Evolutionary conservation across 2,797 vertebrate species (phyloP).

Genomic region (Phrynocephalus vlangalii): DNA sequence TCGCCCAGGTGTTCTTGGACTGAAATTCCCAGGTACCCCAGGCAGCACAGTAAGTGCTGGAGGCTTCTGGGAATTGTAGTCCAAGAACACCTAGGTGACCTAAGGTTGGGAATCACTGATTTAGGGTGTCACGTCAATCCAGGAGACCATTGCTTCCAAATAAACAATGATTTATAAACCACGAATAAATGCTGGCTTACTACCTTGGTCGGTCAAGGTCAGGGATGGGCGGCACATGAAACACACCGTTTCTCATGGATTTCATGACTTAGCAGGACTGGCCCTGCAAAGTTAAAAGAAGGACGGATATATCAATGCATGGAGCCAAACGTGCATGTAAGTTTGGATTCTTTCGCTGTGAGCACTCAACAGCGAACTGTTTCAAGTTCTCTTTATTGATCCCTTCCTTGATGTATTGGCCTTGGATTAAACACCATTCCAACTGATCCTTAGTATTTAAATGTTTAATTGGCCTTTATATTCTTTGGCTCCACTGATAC

Average conservation of each 20-base stretch:
- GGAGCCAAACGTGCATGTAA: background rate
- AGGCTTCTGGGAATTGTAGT: too few species aligned
- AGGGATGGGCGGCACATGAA: too few species aligned
- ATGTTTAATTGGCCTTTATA: background rate
- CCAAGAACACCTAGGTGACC: too few species aligned
- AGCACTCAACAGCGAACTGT: background rate
- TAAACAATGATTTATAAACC: background rate
- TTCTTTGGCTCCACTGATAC: background rate
- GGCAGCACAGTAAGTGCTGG: too few species aligned
- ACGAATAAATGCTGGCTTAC: background rate
- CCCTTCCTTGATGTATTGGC: background rate
- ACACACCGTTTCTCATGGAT: too few species aligned
- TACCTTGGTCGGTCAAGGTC: too few species aligned
- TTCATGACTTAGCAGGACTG: too few species aligned
- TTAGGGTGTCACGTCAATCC: background rate
- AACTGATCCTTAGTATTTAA: background rate
- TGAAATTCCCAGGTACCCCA: too few species aligned
- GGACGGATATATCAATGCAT: background rate
- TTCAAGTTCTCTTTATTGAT: background rate
- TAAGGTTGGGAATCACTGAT: too few species aligned
- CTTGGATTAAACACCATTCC: fast-evolving
- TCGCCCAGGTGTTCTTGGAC: too few species aligned
- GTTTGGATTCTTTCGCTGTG: too few species aligned
- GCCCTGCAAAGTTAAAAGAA: background rate
- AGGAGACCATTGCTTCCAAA: background rate